Percentiles rank a stretch among this genome's conserved stretches.
These are phyloP conservation scores for Meliscaeva auricollis DNA, from an alignment of 2,888 invertebrate species.

Conservation along the genomic window DNA sequence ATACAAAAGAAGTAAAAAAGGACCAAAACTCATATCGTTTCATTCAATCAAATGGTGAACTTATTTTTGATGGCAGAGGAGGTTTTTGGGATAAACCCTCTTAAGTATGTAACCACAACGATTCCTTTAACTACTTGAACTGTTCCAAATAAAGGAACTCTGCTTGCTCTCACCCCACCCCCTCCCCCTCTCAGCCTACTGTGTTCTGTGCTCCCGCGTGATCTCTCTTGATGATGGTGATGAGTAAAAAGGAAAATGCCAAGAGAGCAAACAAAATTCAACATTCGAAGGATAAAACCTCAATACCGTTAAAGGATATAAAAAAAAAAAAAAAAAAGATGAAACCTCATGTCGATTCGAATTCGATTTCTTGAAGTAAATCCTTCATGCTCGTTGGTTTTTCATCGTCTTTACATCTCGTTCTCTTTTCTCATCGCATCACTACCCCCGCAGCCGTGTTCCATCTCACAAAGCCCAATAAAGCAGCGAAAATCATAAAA, in stretches of 20 bases:
- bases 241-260: slow-evolving; percentile 25
- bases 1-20: slow-evolving; percentile 17
- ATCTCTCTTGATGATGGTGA: slow-evolving; percentile 16
- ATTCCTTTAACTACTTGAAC: slow-evolving; percentile 64
- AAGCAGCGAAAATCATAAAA: slow-evolving; percentile 70
- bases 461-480: slow-evolving; percentile 41
- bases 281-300: slow-evolving; percentile 59
- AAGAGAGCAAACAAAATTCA: slow-evolving; percentile 42
- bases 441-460: neutral
- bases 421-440: neutral
- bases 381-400: slow-evolving; percentile 54
- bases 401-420: neutral
- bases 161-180: neutral
- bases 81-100: slow-evolving; percentile 52
- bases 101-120: slow-evolving; percentile 55
- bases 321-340: slow-evolving; percentile 8
- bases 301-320: slow-evolving; percentile 27
- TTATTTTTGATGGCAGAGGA: slow-evolving; percentile 31
- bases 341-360: slow-evolving; percentile 66
- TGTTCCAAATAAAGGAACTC: slow-evolving; percentile 51
- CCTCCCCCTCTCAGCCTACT: too few relatives aligned
- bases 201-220: neutral
- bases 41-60: slow-evolving; percentile 71
- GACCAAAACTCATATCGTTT: slow-evolving; percentile 60
- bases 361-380: slow-evolving; percentile 66